Evolutionary conservation across 1,140 invertebrate genomes (phyloP).

Genomic region (Euglossa dilemma): DNA sequence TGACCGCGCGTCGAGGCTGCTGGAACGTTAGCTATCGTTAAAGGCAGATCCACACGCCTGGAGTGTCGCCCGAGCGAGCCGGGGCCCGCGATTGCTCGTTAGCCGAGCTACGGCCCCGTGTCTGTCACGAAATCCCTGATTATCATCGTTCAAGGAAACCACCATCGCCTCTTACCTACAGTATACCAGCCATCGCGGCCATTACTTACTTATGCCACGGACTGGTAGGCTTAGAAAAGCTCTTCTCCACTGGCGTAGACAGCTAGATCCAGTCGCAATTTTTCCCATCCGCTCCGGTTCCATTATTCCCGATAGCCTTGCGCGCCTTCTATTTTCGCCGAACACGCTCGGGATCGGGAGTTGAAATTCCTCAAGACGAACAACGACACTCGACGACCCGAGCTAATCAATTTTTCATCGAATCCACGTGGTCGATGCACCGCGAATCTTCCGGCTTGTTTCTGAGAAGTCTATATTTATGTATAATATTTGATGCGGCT

Average conservation of each 20-base stretch:
- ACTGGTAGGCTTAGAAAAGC: slow-evolving; percentile 72
- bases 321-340: too few species aligned
- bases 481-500: background rate
- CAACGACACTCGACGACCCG: too few species aligned
- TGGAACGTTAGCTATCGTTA: slow-evolving; percentile 61
- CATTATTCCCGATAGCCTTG: background rate
- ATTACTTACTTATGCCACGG: slow-evolving; percentile 78
- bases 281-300: background rate
- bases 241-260: slow-evolving; percentile 61
- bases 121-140: slow-evolving; percentile 83
- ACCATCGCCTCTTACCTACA: slow-evolving; percentile 74
- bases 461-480: background rate
- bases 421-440: too few species aligned
- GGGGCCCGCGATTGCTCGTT: slow-evolving; percentile 81
- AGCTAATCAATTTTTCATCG: too few species aligned
- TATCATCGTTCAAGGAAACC: slow-evolving; percentile 83
- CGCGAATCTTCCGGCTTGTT: background rate
- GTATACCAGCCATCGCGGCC: slow-evolving; percentile 77
- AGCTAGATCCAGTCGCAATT: background rate
- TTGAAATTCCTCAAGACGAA: too few species aligned
- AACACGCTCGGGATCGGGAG: too few species aligned
- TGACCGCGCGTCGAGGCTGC: slow-evolving; percentile 25
- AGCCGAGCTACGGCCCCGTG: slow-evolving; percentile 82
- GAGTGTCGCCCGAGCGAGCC: slow-evolving; percentile 76
- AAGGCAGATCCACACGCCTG: slow-evolving; percentile 73